phyloP scores from a whole-genome alignment of 2,797 vertebrate species.

The Cryptoblepharus egeriae region DNA sequence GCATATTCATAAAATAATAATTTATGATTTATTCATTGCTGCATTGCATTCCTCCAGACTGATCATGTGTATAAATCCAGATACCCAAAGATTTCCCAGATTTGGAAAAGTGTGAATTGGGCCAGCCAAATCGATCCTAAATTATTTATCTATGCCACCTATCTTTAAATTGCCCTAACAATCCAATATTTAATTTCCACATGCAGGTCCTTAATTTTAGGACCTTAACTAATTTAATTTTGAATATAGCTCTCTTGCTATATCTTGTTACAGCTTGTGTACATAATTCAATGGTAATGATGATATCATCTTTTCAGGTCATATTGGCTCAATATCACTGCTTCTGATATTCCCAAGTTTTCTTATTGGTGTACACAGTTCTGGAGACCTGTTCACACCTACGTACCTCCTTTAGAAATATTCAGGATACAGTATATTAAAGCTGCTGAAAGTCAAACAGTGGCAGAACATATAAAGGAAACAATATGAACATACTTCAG shows the following conservation, averaged over 20 bases:
- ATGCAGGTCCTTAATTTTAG: not conserved
- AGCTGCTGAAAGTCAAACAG: not conserved
- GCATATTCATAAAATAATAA: not conserved
- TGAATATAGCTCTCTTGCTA: not conserved
- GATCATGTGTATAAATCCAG: not conserved
- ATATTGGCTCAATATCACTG: not conserved
- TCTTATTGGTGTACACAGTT: not conserved
- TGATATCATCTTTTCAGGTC: not conserved
- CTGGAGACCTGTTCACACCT: too few species aligned
- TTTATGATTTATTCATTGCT: not conserved
- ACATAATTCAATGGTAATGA: conserved; percentile 9
- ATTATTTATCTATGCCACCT: not conserved
- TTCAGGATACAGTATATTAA: not conserved
- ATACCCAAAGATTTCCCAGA: not conserved
- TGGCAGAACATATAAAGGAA: not conserved
- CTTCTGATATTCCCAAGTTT: not conserved
- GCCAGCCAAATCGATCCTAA: not conserved
- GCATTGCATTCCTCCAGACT: not conserved
- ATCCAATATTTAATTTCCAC: conserved; percentile 19
- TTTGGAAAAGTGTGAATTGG: not conserved
- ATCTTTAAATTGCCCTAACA: not conserved
- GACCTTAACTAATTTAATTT: not conserved
- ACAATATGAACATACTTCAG: too few species aligned
- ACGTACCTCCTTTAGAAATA: too few species aligned
- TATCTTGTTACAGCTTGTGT: not conserved